phyloP scores from a whole-genome alignment of 1,140 invertebrate species.

The Halesus radiatus region DNA sequence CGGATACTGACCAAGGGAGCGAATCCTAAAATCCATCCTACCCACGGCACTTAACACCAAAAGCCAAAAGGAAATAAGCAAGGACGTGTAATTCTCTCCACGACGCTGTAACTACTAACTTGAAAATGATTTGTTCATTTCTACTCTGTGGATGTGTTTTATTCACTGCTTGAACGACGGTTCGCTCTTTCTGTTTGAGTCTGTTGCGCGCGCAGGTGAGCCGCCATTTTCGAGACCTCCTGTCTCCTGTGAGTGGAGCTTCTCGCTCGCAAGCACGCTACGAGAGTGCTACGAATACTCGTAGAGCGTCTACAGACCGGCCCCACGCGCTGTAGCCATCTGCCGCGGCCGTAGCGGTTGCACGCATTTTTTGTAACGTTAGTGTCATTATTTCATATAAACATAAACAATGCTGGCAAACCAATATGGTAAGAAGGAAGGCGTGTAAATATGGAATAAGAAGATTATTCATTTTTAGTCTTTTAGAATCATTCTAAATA shows the following conservation, averaged over 20 bases:
- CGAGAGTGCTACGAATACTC: constrained; percentile 28
- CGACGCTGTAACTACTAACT: not conserved
- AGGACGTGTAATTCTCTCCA: not conserved
- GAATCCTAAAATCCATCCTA: constrained; percentile 25
- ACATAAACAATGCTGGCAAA: too few relatives aligned
- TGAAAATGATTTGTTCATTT: constrained; percentile 13
- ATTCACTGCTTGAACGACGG: constrained; percentile 13
- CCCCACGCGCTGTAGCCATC: constrained; percentile 1
- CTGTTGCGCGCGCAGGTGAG: constrained; percentile 59
- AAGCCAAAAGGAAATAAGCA: constrained; percentile 18
- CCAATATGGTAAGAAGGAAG: too few relatives aligned
- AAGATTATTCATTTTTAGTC: too few relatives aligned
- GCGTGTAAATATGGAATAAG: too few relatives aligned
- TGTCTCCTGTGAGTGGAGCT: not conserved
- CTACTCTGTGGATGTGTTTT: constrained; percentile 25
- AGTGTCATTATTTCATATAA: too few relatives aligned
- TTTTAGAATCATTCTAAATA: too few relatives aligned
- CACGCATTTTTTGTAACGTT: too few relatives aligned
- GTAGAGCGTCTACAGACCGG: constrained; percentile 35
- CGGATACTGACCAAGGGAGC: constrained; percentile 57
- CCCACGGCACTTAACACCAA: not conserved
- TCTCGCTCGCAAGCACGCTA: constrained; percentile 37
- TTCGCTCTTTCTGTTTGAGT: constrained; percentile 31
- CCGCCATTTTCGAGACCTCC: constrained; percentile 61
- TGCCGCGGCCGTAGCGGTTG: too few relatives aligned